A percentile compares a stretch with the other conserved stretches of the same genome.
phyloP scores from a whole-genome alignment of 2,888 invertebrate genomes.

The Xestoiulus laeticollis region DNA sequence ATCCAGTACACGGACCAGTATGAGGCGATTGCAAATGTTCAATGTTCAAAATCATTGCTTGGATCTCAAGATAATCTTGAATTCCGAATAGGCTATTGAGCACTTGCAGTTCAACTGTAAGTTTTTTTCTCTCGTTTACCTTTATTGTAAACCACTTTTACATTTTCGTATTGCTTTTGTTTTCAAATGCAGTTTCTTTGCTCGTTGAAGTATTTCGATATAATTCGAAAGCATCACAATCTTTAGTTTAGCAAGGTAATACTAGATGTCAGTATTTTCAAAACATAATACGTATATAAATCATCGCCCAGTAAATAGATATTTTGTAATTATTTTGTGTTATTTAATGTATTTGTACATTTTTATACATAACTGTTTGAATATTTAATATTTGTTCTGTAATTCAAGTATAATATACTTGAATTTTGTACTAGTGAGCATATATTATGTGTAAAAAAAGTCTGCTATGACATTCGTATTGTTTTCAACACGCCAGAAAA shows the following conservation, averaged over 20 bases:
- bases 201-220: neutral
- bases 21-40: neutral
- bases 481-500: neutral
- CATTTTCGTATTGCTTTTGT: neutral
- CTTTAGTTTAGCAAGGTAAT: neutral
- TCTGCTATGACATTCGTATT: neutral
- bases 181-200: neutral
- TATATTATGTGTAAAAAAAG: conserved; percentile 10
- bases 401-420: conserved; percentile 30
- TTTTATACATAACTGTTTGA: conserved; percentile 19
- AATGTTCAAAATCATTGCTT: neutral
- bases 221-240: neutral
- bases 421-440: neutral
- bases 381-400: neutral
- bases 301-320: conserved; percentile 18
- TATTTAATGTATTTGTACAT: conserved; percentile 39
- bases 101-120: neutral
- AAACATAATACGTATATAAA: neutral
- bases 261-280: conserved; percentile 1
- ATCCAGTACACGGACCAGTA: conserved; percentile 18
- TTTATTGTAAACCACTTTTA: neutral
- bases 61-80: conserved; percentile 19
- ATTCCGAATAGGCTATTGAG: neutral
- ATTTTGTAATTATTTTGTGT: conserved; percentile 28
- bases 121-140: neutral